Evolutionary conservation across 2,888 invertebrate genomes (phyloP).

Genomic region (Parnassius apollo): DNA sequence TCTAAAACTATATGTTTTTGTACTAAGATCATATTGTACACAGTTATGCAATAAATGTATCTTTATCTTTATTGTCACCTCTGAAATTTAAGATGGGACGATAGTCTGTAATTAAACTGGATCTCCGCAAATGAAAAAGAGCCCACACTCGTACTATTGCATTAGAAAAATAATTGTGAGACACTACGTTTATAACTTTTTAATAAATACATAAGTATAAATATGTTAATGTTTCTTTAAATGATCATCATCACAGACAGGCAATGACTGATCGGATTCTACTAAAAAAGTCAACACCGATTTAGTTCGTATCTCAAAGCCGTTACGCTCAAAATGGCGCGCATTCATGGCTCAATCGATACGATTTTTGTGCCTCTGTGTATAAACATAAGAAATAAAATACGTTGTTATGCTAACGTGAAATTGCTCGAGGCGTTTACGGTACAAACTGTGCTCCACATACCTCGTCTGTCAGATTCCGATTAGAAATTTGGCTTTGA

Average conservation of each 20-base stretch:
- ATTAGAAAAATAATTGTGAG: too few relatives aligned
- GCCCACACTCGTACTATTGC: too few relatives aligned
- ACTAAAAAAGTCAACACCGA: slow-evolving; percentile 5
- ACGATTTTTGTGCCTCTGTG: slow-evolving; percentile 22
- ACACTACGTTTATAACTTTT: neutral
- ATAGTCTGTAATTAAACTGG: too few relatives aligned
- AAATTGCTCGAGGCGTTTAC: slow-evolving; percentile 55
- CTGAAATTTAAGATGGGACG: too few relatives aligned
- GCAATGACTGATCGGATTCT: slow-evolving; percentile 14
- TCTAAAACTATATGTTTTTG: too few relatives aligned
- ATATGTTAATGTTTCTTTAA: slow-evolving; percentile 14
- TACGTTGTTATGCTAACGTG: slow-evolving; percentile 42
- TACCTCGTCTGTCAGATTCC: slow-evolving; percentile 56
- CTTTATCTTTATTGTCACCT: too few relatives aligned
- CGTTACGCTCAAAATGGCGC: slow-evolving; percentile 12
- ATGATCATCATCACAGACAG: slow-evolving; percentile 12
- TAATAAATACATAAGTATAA: slow-evolving; percentile 7
- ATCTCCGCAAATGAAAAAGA: too few relatives aligned
- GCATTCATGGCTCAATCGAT: slow-evolving; percentile 1
- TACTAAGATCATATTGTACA: too few relatives aligned
- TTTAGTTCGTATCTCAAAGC: slow-evolving; percentile 4
- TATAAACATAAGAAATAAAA: slow-evolving; percentile 40
- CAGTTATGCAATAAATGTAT: too few relatives aligned
- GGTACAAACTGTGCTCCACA: slow-evolving; percentile 60
- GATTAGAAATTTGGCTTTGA: slow-evolving; percentile 67